A percentile compares a stretch with the other conserved stretches of the same genome.
Evolutionary conservation across 2,888 invertebrate genomes (phyloP).

Genomic region (Caenorhabditis parvicauda): DNA sequence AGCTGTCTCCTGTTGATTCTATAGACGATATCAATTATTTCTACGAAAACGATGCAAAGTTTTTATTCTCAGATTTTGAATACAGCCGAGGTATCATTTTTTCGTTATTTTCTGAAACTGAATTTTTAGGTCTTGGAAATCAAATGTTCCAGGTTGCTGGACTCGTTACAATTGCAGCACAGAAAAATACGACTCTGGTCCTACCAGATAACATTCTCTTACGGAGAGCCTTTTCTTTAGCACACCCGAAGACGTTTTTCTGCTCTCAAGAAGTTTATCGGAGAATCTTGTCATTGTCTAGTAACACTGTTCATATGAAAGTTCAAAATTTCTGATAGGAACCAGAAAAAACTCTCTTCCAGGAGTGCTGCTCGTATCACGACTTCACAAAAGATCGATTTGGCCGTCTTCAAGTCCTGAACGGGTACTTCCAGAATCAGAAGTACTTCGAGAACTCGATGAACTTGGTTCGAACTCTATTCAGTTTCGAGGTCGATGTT

Average conservation of each 20-base stretch:
- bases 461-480: slow-evolving; percentile 1
- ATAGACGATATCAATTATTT: too few relatives aligned
- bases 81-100: slow-evolving; percentile 20
- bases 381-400: too few relatives aligned
- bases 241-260: too few relatives aligned
- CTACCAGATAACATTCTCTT: slow-evolving; percentile 35
- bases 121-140: slow-evolving; percentile 56
- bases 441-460: slow-evolving; percentile 38
- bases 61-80: slow-evolving; percentile 15
- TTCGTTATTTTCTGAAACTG: background rate
- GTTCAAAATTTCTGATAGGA: background rate
- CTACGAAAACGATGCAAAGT: slow-evolving; percentile 1
- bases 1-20: too few relatives aligned
- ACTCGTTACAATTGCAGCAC: slow-evolving; percentile 36
- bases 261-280: too few relatives aligned
- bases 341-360: background rate
- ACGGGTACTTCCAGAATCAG: slow-evolving; percentile 54
- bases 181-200: slow-evolving; percentile 38
- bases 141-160: slow-evolving; percentile 59
- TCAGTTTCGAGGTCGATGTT: slow-evolving; percentile 3
- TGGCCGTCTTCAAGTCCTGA: slow-evolving; percentile 18
- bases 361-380: slow-evolving; percentile 46
- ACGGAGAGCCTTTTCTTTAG: slow-evolving; percentile 20
- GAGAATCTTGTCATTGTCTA: too few relatives aligned
- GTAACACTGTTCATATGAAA: too few relatives aligned